These are phyloP conservation scores for Columbina picui DNA, from an alignment of 2,113 vertebrate genomes.

Conservation along the genomic window DNA sequence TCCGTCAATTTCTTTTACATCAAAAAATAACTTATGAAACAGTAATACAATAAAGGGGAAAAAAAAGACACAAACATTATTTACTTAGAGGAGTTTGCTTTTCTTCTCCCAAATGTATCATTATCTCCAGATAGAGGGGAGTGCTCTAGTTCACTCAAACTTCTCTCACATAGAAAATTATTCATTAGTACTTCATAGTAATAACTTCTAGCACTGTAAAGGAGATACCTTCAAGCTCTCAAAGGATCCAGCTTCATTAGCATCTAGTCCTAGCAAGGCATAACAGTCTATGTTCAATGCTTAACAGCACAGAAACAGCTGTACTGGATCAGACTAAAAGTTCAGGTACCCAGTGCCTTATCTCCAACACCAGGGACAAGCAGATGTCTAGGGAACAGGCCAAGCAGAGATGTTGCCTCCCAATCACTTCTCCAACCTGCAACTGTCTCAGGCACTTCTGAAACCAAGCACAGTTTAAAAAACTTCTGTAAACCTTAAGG, in stretches of 20 bases:
- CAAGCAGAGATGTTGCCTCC: not conserved
- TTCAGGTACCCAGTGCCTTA: not conserved
- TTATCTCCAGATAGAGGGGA: conserved; percentile 11
- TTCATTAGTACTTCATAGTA: conserved; percentile 7
- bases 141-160: not conserved
- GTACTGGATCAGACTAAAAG: not conserved
- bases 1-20: not conserved
- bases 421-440: not conserved
- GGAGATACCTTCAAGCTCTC: not conserved
- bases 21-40: not conserved
- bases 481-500: not conserved
- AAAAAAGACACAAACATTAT: not conserved
- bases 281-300: not conserved
- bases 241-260: not conserved
- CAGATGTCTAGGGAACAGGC: not conserved
- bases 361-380: not conserved
- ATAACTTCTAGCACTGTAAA: conserved; percentile 12
- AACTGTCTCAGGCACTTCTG: not conserved
- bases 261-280: not conserved
- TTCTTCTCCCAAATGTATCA: not conserved
- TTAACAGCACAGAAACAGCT: not conserved
- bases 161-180: conserved; percentile 13
- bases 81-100: conserved; percentile 21
- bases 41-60: not conserved
- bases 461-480: not conserved